Conservation (phyloP, 2,113 vertebrate species). For the Cygnus buccinator region DNA sequence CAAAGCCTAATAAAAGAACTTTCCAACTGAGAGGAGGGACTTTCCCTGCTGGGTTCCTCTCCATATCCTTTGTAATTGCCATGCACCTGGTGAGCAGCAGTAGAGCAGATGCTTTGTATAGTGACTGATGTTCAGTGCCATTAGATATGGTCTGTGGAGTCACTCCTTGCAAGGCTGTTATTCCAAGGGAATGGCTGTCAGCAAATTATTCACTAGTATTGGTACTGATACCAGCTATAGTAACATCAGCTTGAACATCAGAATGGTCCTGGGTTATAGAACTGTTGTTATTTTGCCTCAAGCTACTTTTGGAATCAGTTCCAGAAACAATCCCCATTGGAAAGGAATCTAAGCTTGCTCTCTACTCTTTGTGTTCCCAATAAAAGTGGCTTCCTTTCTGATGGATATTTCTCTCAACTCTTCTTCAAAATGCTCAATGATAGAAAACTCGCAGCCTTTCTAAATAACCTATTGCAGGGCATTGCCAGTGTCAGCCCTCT, state of each 20-base stretch:
- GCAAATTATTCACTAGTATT: background rate
- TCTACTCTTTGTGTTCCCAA: background rate
- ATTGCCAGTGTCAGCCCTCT: background rate
- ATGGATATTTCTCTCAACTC: background rate
- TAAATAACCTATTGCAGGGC: background rate
- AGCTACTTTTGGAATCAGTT: background rate
- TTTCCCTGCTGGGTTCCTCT: background rate
- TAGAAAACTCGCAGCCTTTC: background rate
- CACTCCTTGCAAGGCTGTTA: background rate
- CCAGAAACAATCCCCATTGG: background rate
- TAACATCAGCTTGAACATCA: background rate
- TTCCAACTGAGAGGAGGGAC: background rate
- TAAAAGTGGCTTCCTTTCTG: background rate
- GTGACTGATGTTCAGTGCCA: background rate
- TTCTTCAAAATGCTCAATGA: background rate
- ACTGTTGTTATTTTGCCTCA: background rate
- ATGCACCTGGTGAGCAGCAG: background rate
- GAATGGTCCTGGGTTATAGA: background rate
- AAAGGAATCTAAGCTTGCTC: background rate
- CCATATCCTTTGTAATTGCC: background rate
- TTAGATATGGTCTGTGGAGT: background rate
- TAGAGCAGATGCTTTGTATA: background rate
- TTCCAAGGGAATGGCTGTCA: background rate
- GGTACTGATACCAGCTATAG: background rate
- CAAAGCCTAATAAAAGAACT: background rate